Base-by-base conservation (phyloP, 2,888 invertebrate genomes). In the Drosophila atripex region DNA sequence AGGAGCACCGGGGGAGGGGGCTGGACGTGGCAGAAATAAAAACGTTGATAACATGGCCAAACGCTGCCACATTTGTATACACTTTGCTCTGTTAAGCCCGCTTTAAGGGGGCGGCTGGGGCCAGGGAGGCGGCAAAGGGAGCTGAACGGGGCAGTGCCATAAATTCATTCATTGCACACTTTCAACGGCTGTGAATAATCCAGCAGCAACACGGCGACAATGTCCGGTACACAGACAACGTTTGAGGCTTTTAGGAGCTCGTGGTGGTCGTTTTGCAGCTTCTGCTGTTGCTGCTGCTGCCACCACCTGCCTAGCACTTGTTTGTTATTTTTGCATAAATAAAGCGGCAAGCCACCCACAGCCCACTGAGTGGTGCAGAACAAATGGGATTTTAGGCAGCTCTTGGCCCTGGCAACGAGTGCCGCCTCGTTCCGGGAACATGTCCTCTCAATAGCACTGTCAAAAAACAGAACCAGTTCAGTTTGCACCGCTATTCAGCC, bases 161-260 rank as follows among this genome's bases (percentile, higher is more conserved):
- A 85, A 85, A 85, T 85, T 85, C 85, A 85, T 85, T 85, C 85
- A 85, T 85, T 88, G 88, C 87, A 78, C 82, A 78, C 85, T 86
- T 76, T 84, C 84, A 86, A 75, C 85, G 75, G 77, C 88, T 88
- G 79, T 88, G 88, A 88, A 85, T 88, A 85, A 85, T 88, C 85
- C 86, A 86, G 51, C 72, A 65, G 68, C 64, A 70, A 71, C 80
- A 83, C 79, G 73, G 75, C 88, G 78, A 87, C 82, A 83, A 78
- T 87, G 87, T 85, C 82, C 85, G 73, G 23, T 8, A 51, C 52
- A 63, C 52, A 69, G 68, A 73, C 72, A 78, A 65, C 72, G 71
- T 73, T 80, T 70, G 73, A 75, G 75, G 73, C 80, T 80, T 78
- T 85, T 75, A 75, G 75, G 54, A 53, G 49, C 58, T 66, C 47